Conservation (phyloP, 1,140 invertebrate genomes). For the Arctopsyche grandis region DNA sequence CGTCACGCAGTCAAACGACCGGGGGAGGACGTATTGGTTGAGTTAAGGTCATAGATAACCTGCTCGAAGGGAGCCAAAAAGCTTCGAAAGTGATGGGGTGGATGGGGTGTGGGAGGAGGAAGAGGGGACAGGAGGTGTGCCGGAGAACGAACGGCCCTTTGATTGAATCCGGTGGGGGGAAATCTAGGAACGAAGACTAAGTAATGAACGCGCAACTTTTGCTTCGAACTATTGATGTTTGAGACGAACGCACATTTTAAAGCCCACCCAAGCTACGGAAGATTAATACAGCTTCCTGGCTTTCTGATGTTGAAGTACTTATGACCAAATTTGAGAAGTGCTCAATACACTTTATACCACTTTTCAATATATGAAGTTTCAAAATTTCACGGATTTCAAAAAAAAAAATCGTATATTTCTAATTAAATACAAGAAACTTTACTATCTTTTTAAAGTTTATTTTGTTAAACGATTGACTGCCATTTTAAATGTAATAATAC, state of each 20-base stretch:
- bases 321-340: no score
- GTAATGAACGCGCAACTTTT: conserved; percentile 19
- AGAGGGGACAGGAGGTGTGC: background rate
- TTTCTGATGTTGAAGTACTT: no score
- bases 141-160: conserved; percentile 17
- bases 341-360: no score
- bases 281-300: no score
- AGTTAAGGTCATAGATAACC: conserved; percentile 32
- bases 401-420: no score
- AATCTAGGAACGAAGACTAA: conserved; percentile 13
- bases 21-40: conserved; percentile 31
- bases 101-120: background rate
- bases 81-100: background rate
- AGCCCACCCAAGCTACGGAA: background rate
- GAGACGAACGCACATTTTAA: conserved; percentile 1
- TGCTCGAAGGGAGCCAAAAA: conserved; percentile 18
- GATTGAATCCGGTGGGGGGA: conserved; percentile 17
- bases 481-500: no score
- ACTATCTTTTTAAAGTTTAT: no score
- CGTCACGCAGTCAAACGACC: conserved; percentile 28
- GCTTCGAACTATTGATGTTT: conserved; percentile 13
- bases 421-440: no score
- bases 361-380: no score
- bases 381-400: no score
- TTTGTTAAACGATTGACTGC: no score